phyloP scores from a whole-genome alignment of 2,113 vertebrate species.

The Abramis brama region DNA sequence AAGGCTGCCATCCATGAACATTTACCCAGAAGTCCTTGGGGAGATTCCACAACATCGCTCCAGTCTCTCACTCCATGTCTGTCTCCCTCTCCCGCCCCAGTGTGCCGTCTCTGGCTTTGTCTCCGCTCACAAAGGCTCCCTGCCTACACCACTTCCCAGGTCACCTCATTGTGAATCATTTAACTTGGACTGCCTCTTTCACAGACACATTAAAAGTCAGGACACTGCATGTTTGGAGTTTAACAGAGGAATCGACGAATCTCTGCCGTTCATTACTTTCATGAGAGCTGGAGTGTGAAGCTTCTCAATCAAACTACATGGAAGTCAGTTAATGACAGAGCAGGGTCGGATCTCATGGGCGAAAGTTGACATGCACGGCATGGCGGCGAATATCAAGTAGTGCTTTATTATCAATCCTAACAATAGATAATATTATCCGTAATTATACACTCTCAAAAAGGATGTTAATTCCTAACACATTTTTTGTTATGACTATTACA shows the following conservation, averaged over 20 bases:
- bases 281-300: slow-evolving; percentile 21
- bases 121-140: slow-evolving; percentile 77
- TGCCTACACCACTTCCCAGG: slow-evolving; percentile 80
- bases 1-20: slow-evolving; percentile 80
- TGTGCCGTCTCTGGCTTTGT: slow-evolving; percentile 75
- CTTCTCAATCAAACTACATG: slow-evolving; percentile 19
- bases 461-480: too few relatives aligned
- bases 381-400: neutral
- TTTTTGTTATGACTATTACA: too few relatives aligned
- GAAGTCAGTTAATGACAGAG: slow-evolving; percentile 32
- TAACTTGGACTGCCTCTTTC: slow-evolving; percentile 63
- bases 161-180: slow-evolving; percentile 76
- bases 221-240: slow-evolving; percentile 32
- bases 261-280: slow-evolving; percentile 35
- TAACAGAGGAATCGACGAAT: slow-evolving; percentile 15
- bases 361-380: neutral
- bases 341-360: neutral
- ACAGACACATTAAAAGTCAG: slow-evolving; percentile 64
- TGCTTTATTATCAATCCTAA: too few relatives aligned
- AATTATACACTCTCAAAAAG: too few relatives aligned
- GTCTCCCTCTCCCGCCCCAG: slow-evolving; percentile 63
- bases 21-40: slow-evolving; percentile 77
- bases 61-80: slow-evolving; percentile 69
- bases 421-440: too few relatives aligned
- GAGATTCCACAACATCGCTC: slow-evolving; percentile 76